phyloP scores from a whole-genome alignment of 1,140 invertebrate species.

The Drosophila littoralis region DNA sequence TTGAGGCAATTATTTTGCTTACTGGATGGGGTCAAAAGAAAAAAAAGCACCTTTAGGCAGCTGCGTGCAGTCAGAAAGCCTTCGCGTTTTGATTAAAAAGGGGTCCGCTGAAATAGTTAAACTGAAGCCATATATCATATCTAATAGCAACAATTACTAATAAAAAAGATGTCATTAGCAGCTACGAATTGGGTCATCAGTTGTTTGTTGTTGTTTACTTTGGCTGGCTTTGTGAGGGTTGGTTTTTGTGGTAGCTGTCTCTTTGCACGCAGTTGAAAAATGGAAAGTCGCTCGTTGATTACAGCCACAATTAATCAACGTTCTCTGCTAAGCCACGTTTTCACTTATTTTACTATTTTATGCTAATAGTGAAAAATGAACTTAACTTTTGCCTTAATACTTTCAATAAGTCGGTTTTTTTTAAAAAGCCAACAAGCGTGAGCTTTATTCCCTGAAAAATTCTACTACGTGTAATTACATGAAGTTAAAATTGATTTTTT shows the following conservation, averaged over 20 bases:
- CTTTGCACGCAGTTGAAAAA: constrained; percentile 14
- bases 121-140: constrained; percentile 53
- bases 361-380: neutral
- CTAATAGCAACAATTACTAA: constrained; percentile 42
- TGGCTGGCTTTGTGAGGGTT: neutral
- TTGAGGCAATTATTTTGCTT: constrained; percentile 31
- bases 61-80: constrained; percentile 27
- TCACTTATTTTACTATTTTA: neutral
- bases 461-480: constrained; percentile 24
- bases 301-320: constrained; percentile 71
- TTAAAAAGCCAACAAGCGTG: too few species aligned
- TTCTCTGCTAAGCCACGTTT: constrained; percentile 13
- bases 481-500: neutral
- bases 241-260: constrained; percentile 1
- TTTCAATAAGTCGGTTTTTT: neutral
- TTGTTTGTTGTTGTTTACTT: constrained; percentile 17
- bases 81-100: constrained; percentile 38
- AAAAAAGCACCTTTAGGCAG: neutral
- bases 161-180: constrained; percentile 58
- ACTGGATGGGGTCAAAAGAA: constrained; percentile 20
- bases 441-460: neutral
- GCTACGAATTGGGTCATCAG: constrained; percentile 62
- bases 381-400: neutral
- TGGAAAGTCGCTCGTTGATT: constrained; percentile 49
- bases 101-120: neutral